phyloP scores from a whole-genome alignment of 2,888 invertebrate genomes.

The Balanococcus diminutus region DNA sequence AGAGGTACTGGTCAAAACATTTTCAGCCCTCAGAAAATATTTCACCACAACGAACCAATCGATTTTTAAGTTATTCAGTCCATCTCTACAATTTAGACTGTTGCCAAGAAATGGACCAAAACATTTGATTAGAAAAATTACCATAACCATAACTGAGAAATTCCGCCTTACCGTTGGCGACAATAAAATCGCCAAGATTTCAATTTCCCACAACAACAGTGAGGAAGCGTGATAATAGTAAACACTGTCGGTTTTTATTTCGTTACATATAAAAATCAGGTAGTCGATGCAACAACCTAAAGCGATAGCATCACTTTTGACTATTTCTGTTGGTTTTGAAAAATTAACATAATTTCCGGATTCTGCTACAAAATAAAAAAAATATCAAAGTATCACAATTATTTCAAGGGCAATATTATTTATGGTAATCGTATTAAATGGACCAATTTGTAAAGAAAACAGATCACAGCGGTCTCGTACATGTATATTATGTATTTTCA shows the following conservation, averaged over 20 bases:
- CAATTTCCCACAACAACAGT: neutral
- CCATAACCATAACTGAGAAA: neutral
- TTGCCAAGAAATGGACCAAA: neutral
- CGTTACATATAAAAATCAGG: neutral
- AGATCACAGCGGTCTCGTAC: too few species aligned
- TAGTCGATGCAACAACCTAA: neutral
- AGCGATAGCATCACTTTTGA: neutral
- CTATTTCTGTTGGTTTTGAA: neutral
- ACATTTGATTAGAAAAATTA: neutral
- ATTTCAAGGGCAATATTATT: constrained; percentile 1
- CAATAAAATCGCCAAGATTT: neutral
- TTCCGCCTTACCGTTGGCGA: neutral
- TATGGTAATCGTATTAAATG: neutral
- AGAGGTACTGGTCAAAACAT: too few species aligned
- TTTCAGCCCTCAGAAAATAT: too few species aligned
- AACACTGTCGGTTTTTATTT: neutral
- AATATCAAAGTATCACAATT: constrained; percentile 8
- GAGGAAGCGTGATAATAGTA: neutral
- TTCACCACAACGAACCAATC: too few species aligned
- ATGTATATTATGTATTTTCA: too few species aligned
- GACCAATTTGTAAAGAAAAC: neutral
- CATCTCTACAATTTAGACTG: too few species aligned
- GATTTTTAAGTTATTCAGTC: too few species aligned
- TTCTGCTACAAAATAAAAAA: constrained; percentile 24
- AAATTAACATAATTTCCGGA: constrained; percentile 39